Base-by-base conservation (phyloP, 2,113 vertebrate species). In the Cryptomyrus ogoouensis region DNA sequence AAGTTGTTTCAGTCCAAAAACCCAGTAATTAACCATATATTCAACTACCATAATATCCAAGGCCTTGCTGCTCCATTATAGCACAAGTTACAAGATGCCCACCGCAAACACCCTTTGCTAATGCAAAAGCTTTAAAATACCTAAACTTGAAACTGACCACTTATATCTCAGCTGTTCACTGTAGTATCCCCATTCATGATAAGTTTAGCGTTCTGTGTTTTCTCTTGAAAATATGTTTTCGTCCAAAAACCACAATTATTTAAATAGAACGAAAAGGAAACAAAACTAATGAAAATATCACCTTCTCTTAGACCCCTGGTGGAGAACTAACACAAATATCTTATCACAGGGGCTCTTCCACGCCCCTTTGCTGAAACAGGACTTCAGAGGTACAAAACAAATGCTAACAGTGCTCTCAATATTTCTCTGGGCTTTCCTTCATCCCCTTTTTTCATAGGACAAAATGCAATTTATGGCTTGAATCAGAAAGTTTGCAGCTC, bases 401-500 rank as follows among this genome's bases (percentile, higher is more conserved):
- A 90, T 46, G 70, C 31, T 84, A 90, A 88, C 70, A 88, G 39
- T 19, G 58, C 85, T 74, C 89, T 88, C 46, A 77, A 84, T 49
- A 88, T 88, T 56, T 56, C 31, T 12, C 46, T 24, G 42, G 27
- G 46, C 42, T 58, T 80, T 21, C 47, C 47, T 86, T 49, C 44
- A 31, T 13, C 27, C 21, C 10, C 4, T 66, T 52, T n/a, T 88
- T 24, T 88, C 89, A 91, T 93, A 91, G 93, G 90, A 89, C 88
- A 93, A 89, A 94, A 84, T 90, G 93, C 91, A 95, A 94, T 93
- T 95, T 92, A 93, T 80, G 49, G 89, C 92, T 90, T 86, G 89
- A 91, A 91, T 93, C 53, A 24, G 66, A 47, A 93, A 77, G 90
- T 95, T 92, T 92, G 70, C 87, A 89, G 92, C 90, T 93, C 93